Evolutionary conservation across 1,140 invertebrate species (phyloP), one percentile per base, ranked within the genome.

Genomic region (Apis florea): DNA sequence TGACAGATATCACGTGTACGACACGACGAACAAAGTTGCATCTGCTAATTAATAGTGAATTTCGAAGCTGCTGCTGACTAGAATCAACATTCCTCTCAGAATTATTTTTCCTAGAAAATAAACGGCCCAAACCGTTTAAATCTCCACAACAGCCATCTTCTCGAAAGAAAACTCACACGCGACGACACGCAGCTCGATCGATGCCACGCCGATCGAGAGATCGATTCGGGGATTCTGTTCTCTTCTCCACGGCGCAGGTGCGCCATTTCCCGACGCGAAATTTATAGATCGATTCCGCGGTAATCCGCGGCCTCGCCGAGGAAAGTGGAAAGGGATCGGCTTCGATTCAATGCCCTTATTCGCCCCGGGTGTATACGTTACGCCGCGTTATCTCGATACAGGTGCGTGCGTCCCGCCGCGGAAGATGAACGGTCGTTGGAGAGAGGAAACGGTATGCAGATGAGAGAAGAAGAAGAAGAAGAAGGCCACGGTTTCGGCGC

Each of bases 311-410:
- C 61, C n/a, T n/a, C 61, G 54, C 63, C 49, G 40, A 64, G 81
- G 72, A 76, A 86, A 76, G 66, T 74, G 67, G 76, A 49, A 40
- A 82, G 83, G 77, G 83, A 88, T 88, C 89, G 89, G 89, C 89
- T 21, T 81, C 88, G 87, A 90, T 91, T 92, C 88, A 89, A 91
- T 91, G 86, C 86, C 91, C 91, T 91, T 92, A 91, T 92, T 91
- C 85, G 89, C 82, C 58, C 59, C 69, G 80, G 67, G 66, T 75
- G 59, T 75, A 79, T 85, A 88, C 72, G 69, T 84, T 89, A 82
- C 81, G 67, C 72, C 40, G 74, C 79, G 86, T 87, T 90, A 91
- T 91, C 90, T 82, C 88, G 89, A 89, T 89, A 90, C 89, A 91
- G 89, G 89, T 91, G 90, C 89, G 90, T 91, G 72, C 66, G 64